Conservation (phyloP, 2,888 invertebrate genomes). For the Epirrhoe alternata region DNA sequence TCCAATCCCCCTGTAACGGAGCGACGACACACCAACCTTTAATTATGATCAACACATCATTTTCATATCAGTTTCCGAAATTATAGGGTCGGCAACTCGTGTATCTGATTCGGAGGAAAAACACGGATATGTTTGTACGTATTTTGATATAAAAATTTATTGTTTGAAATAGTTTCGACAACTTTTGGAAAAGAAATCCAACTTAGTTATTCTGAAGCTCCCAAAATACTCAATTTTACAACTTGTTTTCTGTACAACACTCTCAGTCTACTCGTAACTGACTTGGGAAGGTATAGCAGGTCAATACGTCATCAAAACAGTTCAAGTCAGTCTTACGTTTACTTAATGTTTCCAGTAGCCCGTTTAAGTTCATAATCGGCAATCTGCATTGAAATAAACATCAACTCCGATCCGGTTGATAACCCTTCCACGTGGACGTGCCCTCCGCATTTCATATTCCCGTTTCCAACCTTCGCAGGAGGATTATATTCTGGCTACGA, state of each 20-base stretch:
- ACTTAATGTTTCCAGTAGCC: neutral
- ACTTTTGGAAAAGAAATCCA: neutral
- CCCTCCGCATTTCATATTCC: conserved; percentile 84
- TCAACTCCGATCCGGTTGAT: conserved; percentile 70
- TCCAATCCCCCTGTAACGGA: conserved; percentile 76
- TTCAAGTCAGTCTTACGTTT: conserved; percentile 18
- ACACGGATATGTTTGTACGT: neutral
- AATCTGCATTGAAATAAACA: conserved; percentile 59
- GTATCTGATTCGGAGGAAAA: conserved; percentile 6
- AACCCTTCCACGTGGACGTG: conserved; percentile 80
- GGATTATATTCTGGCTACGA: conserved; percentile 84
- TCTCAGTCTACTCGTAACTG: neutral
- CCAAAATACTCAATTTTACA: neutral
- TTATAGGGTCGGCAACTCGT: conserved; percentile 66
- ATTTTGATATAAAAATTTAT: neutral
- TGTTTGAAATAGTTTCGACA: too few relatives aligned
- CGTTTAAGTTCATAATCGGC: conserved; percentile 34
- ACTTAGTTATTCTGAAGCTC: neutral
- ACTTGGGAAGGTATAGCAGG: neutral
- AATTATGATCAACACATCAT: conserved; percentile 85
- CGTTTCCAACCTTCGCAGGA: conserved; percentile 81
- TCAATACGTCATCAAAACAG: conserved; percentile 19
- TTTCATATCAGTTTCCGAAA: conserved; percentile 75
- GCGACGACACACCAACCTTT: conserved; percentile 81
- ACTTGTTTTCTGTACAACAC: neutral